phyloP scores from a whole-genome alignment of 2,888 invertebrate species.

The Petrolisthes manimaculis region DNA sequence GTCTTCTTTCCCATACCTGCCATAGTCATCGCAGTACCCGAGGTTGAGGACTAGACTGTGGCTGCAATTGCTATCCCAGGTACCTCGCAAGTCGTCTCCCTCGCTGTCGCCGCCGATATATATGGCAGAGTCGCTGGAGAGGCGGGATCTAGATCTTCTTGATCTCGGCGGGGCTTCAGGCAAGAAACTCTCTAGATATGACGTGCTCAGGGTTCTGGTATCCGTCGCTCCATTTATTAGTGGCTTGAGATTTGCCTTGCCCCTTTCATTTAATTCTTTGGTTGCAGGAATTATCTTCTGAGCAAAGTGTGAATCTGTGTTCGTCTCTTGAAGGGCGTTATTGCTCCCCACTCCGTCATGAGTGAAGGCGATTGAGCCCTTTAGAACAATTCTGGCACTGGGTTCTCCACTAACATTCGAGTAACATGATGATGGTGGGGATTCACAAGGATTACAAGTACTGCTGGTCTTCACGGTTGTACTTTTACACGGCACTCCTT shows the following conservation, averaged over 20 bases:
- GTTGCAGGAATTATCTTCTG: not conserved
- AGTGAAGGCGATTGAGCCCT: conserved; percentile 49
- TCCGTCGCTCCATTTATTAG: not conserved
- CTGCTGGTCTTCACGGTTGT: not conserved
- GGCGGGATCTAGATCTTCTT: conserved; percentile 29
- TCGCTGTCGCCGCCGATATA: conserved; percentile 30
- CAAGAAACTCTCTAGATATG: conserved; percentile 43
- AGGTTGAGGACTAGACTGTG: conserved; percentile 44
- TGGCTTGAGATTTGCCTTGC: not conserved
- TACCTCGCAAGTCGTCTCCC: not conserved
- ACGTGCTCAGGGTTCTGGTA: not conserved
- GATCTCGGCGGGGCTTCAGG: conserved; percentile 44
- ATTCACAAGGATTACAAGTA: not conserved
- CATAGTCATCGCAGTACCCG: conserved; percentile 4
- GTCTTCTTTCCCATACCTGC: not conserved
- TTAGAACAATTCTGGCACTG: conserved; percentile 49
- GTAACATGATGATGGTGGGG: not conserved
- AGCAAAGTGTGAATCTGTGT: not conserved
- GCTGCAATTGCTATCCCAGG: conserved; percentile 24
- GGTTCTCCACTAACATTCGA: conserved; percentile 25
- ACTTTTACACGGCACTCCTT: conserved; percentile 30
- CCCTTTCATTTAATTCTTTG: not conserved
- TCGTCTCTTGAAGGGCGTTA: not conserved
- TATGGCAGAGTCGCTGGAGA: conserved; percentile 44
- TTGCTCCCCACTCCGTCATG: conserved; percentile 27